Percentiles rank a stretch among this genome's conserved stretches.
phyloP scores from a whole-genome alignment of 2,797 vertebrate species.

The Heliangelus exortis region DNA sequence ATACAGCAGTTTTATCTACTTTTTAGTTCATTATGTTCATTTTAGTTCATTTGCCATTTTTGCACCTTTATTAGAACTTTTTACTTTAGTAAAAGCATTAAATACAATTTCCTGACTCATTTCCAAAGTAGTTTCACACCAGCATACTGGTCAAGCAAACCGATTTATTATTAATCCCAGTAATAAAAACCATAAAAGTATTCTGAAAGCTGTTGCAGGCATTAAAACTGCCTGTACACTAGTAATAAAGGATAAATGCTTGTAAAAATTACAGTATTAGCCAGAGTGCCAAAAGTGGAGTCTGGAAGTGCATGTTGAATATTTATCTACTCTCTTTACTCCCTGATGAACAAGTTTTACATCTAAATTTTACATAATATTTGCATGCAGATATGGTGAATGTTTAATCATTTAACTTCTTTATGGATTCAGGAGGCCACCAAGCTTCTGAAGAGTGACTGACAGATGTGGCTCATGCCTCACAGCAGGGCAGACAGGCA shows the following conservation, averaged over 20 bases:
- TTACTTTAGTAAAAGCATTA: background rate
- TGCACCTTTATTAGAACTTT: background rate
- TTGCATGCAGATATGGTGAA: background rate
- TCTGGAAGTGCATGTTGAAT: background rate
- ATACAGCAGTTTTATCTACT: background rate
- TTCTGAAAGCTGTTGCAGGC: background rate
- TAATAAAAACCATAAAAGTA: background rate
- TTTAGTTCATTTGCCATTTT: background rate
- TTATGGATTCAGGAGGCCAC: background rate
- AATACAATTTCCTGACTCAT: background rate
- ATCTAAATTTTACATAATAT: background rate
- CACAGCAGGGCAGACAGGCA: background rate
- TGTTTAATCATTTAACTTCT: background rate
- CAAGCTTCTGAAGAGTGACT: background rate
- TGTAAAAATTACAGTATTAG: background rate
- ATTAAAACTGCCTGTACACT: background rate
- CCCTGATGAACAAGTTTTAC: background rate
- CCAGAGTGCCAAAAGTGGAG: background rate
- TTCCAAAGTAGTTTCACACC: background rate
- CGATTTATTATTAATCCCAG: conserved; percentile 16
- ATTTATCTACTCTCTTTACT: background rate
- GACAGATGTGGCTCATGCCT: background rate
- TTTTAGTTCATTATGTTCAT: background rate
- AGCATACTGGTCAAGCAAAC: background rate
- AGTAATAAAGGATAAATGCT: background rate